Evolutionary conservation across 2,888 invertebrate species (phyloP).

Genomic region (Agrochola circellaris): DNA sequence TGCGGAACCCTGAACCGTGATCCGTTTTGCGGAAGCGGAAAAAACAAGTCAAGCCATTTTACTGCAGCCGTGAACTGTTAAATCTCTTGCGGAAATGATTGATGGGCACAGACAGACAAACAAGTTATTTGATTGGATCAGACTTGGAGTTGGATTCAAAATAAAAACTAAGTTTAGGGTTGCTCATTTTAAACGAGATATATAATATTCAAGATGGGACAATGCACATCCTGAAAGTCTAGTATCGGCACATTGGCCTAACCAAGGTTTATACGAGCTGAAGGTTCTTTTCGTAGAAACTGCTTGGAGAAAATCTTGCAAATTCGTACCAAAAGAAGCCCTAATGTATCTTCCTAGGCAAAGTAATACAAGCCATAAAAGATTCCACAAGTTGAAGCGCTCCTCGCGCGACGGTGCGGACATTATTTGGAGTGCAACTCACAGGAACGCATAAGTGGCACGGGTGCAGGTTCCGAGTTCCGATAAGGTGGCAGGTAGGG

Average conservation of each 20-base stretch:
- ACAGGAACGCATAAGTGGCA: slow-evolving; percentile 79
- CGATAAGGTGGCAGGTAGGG: slow-evolving; percentile 67
- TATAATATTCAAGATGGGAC: neutral
- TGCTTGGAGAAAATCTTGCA: neutral
- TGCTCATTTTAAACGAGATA: neutral
- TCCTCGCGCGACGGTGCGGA: slow-evolving; percentile 57
- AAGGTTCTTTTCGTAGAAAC: neutral
- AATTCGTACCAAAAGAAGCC: neutral
- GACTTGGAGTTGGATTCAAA: neutral
- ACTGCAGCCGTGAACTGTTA: slow-evolving; percentile 45
- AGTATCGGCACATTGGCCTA: neutral
- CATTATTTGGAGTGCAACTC: slow-evolving; percentile 79
- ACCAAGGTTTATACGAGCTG: neutral
- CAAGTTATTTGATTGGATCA: slow-evolving; percentile 26
- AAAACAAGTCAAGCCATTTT: slow-evolving; percentile 57
- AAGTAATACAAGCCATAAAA: slow-evolving; percentile 31
- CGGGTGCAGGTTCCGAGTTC: slow-evolving; percentile 79
- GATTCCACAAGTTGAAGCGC: slow-evolving; percentile 40
- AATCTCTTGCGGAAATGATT: slow-evolving; percentile 49
- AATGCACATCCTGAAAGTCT: neutral
- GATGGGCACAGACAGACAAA: slow-evolving; percentile 13
- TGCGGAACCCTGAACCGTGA: slow-evolving; percentile 70
- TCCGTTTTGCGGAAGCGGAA: slow-evolving; percentile 70
- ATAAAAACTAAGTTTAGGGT: neutral
- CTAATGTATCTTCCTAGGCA: neutral